These are phyloP conservation scores for Pseudopipra pipra DNA, from an alignment of 2,113 vertebrate species.

Conservation along the genomic window DNA sequence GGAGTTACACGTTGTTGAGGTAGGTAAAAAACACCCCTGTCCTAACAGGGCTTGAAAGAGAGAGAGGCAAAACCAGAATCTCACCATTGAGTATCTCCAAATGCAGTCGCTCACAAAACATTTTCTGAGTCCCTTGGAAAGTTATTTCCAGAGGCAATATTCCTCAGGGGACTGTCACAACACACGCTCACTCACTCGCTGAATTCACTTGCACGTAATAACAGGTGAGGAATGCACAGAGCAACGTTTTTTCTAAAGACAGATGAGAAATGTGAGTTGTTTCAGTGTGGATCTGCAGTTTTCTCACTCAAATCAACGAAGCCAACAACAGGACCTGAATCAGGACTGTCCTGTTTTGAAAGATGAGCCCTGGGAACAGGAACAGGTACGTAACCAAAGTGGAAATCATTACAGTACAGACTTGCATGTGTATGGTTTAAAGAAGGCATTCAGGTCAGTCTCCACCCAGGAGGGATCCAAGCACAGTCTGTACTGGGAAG, in stretches of 20 bases:
- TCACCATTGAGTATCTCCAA: not conserved
- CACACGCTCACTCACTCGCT: not conserved
- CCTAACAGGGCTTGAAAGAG: not conserved
- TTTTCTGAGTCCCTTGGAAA: not conserved
- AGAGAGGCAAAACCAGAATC: not conserved
- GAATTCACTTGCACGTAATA: not conserved
- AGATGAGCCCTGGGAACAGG: slow-evolving; percentile 47
- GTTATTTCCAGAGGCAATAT: not conserved
- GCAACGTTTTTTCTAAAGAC: not conserved
- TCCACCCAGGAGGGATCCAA: slow-evolving; percentile 57
- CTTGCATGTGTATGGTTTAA: not conserved
- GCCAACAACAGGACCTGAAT: not conserved
- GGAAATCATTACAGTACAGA: slow-evolving; percentile 49
- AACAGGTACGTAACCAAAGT: slow-evolving; percentile 15
- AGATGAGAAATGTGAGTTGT: not conserved
- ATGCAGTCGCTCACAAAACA: not conserved
- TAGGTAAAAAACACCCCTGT: not conserved
- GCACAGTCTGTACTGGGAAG: slow-evolving; percentile 45
- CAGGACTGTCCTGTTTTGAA: not conserved
- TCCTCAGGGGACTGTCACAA: not conserved
- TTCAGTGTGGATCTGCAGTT: not conserved
- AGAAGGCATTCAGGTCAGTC: slow-evolving; percentile 58
- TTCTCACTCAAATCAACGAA: not conserved
- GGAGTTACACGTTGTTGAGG: not conserved
- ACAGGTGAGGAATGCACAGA: not conserved